phyloP scores from a whole-genome alignment of 1,140 invertebrate species.

The Rhizoglyphus robini region DNA sequence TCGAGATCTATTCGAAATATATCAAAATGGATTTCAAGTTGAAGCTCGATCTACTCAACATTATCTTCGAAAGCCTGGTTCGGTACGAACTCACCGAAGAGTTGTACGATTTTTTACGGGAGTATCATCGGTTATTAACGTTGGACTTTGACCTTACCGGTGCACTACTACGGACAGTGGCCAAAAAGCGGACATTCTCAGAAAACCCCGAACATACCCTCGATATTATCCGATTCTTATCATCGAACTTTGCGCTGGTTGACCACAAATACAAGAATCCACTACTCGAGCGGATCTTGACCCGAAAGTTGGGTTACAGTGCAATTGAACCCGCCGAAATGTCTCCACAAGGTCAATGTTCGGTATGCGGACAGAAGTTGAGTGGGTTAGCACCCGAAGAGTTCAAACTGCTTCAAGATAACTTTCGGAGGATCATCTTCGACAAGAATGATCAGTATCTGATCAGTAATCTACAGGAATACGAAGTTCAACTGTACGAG shows the following conservation, averaged over 20 bases:
- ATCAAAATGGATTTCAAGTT: neutral
- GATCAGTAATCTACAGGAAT: neutral
- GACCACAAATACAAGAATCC: neutral
- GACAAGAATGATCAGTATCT: conserved; percentile 6
- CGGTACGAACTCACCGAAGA: neutral
- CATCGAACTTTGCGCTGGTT: neutral
- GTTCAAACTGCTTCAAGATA: neutral
- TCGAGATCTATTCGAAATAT: neutral
- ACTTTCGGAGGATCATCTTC: conserved; percentile 2
- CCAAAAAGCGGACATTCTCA: neutral
- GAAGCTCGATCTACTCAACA: neutral
- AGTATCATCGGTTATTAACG: neutral
- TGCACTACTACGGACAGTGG: neutral
- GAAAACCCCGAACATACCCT: neutral
- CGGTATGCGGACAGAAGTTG: neutral
- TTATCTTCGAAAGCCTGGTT: neutral
- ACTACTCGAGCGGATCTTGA: neutral
- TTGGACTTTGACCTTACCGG: neutral
- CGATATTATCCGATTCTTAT: neutral
- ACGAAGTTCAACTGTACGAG: conserved; percentile 1
- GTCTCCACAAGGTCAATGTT: neutral
- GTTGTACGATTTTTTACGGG: neutral
- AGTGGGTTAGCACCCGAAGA: neutral
- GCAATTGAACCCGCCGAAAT: neutral
- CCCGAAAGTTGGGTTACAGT: neutral